Evolutionary conservation across 2,888 invertebrate genomes (phyloP).

Genomic region (Hirudinaria manillensis): DNA sequence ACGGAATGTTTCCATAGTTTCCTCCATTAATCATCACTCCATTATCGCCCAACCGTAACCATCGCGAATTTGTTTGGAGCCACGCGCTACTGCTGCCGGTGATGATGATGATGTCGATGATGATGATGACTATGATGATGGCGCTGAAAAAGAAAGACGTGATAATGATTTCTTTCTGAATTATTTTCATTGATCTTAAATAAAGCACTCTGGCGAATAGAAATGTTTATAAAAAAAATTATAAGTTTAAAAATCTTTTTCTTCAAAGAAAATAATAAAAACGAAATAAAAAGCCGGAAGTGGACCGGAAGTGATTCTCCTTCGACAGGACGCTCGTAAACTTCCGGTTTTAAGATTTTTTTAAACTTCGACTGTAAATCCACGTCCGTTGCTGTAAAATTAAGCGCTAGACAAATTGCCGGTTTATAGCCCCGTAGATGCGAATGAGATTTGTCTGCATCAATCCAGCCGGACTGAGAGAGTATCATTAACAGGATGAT

Average conservation of each 20-base stretch:
- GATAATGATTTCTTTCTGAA: background rate
- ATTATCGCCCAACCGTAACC: conserved; percentile 8
- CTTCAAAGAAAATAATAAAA: background rate
- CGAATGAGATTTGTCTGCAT: too few species aligned
- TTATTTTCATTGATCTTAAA: background rate
- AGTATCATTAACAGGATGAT: too few species aligned
- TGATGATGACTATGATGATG: background rate
- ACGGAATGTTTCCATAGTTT: background rate
- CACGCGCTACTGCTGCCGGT: background rate
- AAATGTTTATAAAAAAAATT: background rate
- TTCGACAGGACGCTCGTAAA: too few species aligned
- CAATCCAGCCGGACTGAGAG: too few species aligned
- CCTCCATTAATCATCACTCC: conserved; percentile 10
- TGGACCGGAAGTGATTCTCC: too few species aligned
- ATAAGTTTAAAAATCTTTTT: background rate
- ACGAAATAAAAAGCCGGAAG: background rate
- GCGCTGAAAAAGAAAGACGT: background rate
- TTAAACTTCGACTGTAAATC: too few species aligned
- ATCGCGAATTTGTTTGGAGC: background rate
- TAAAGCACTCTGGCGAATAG: background rate
- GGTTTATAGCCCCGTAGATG: too few species aligned
- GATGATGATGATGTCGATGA: background rate
- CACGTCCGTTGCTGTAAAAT: too few species aligned
- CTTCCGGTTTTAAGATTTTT: too few species aligned
- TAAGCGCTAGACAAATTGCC: too few species aligned